phyloP scores from a whole-genome alignment of 2,888 invertebrate genomes.

The Chydorus sphaericus region DNA sequence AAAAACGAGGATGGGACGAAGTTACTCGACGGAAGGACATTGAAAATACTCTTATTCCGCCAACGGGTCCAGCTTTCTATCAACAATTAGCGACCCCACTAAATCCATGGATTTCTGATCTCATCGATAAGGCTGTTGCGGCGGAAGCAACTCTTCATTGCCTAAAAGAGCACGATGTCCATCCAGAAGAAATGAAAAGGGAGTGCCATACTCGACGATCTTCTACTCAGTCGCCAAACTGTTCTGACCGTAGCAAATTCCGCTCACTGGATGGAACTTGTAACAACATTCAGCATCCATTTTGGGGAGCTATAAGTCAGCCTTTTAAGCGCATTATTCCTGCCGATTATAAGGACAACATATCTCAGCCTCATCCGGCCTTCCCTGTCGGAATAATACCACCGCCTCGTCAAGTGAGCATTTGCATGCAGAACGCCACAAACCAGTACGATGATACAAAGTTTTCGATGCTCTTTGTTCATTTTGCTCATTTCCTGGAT shows the following conservation, averaged over 20 bases:
- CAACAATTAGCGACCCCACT: background rate
- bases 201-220: background rate
- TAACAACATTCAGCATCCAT: slow-evolving; percentile 50
- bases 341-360: slow-evolving; percentile 59
- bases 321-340: slow-evolving; percentile 57
- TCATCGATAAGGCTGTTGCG: background rate
- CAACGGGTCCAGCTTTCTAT: background rate
- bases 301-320: slow-evolving; percentile 54
- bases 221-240: background rate
- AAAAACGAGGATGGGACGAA: background rate
- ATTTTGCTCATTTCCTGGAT: slow-evolving; percentile 78
- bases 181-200: background rate
- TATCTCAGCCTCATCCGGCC: slow-evolving; percentile 39
- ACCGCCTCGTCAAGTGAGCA: slow-evolving; percentile 57
- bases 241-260: slow-evolving; percentile 12
- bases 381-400: slow-evolving; percentile 30
- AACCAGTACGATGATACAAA: slow-evolving; percentile 25
- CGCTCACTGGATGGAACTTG: slow-evolving; percentile 57
- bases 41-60: background rate
- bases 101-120: background rate
- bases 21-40: background rate
- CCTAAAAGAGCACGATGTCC: background rate
- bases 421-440: slow-evolving; percentile 38
- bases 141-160: background rate
- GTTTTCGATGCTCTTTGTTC: slow-evolving; percentile 69